These are phyloP conservation scores for Siphonodentalium dalli DNA, from an alignment of 2,888 invertebrate genomes.

Conservation along the genomic window DNA sequence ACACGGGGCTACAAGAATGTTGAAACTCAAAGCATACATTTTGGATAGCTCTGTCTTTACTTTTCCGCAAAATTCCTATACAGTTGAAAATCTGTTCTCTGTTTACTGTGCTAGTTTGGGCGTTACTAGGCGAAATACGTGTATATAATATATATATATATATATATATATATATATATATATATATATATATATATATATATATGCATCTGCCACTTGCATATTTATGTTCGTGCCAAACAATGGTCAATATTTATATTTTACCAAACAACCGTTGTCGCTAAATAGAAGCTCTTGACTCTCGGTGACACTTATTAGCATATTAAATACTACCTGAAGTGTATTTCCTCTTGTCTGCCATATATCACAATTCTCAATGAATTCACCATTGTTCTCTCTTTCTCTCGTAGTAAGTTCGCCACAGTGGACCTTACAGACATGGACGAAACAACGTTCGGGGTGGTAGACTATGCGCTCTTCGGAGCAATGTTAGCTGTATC, in stretches of 20 bases:
- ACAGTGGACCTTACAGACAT: too few species aligned
- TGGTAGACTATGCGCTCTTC: conserved; percentile 51
- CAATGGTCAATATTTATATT: conserved; percentile 6
- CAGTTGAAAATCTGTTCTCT: too few species aligned
- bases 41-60: too few species aligned
- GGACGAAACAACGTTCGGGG: conserved; percentile 33
- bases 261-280: too few species aligned
- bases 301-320: not conserved
- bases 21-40: too few species aligned
- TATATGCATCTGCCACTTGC: conserved; percentile 7
- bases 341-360: not conserved
- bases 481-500: conserved; percentile 42
- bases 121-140: too few species aligned
- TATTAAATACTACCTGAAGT: not conserved
- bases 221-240: not conserved
- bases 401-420: too few species aligned
- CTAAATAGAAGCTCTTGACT: too few species aligned
- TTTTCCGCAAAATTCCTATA: too few species aligned
- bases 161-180: not conserved
- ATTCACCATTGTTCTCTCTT: not conserved
- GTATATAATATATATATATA: not conserved
- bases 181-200: not conserved
- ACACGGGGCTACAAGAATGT: too few species aligned
- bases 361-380: not conserved
- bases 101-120: too few species aligned